Percentiles rank a stretch among this genome's conserved stretches.
These are phyloP conservation scores for Drosophila tsacasi DNA, from an alignment of 1,140 invertebrate species.

Conservation along the genomic window DNA sequence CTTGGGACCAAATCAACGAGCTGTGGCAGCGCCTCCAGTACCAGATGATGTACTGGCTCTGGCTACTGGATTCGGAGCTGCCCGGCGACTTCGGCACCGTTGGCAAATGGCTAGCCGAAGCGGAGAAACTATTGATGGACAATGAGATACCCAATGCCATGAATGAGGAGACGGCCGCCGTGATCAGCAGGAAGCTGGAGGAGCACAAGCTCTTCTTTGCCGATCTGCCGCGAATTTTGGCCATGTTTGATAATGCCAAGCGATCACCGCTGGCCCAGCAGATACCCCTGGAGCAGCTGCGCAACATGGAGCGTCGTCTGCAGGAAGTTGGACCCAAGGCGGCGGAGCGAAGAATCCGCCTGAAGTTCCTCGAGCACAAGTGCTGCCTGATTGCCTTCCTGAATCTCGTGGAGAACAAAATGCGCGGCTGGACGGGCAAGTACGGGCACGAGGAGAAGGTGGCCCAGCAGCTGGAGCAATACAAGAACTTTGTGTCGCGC, in stretches of 20 bases:
- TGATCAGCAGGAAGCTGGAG: constrained; percentile 94
- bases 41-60: constrained; percentile 93
- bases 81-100: constrained; percentile 93
- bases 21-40: constrained; percentile 92
- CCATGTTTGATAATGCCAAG: constrained; percentile 91
- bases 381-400: constrained; percentile 96
- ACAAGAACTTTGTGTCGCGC: constrained; percentile 95
- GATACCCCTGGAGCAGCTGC: constrained; percentile 91
- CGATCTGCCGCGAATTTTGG: constrained; percentile 90
- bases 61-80: constrained; percentile 92
- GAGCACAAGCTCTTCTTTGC: constrained; percentile 96
- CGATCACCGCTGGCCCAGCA: constrained; percentile 87
- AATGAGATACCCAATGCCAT: constrained; percentile 92
- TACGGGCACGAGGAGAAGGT: constrained; percentile 94
- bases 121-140: constrained; percentile 93
- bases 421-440: constrained; percentile 95
- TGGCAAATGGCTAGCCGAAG: constrained; percentile 95
- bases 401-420: constrained; percentile 94
- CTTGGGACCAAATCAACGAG: constrained; percentile 90
- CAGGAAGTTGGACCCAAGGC: constrained; percentile 90
- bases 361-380: constrained; percentile 96
- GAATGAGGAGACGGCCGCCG: constrained; percentile 94
- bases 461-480: constrained; percentile 93
- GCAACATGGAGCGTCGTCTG: constrained; percentile 91
- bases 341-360: constrained; percentile 90